A percentile compares a stretch with the other conserved stretches of the same genome.
Evolutionary conservation across 2,113 vertebrate genomes (phyloP).

Genomic region (Strix uralensis): DNA sequence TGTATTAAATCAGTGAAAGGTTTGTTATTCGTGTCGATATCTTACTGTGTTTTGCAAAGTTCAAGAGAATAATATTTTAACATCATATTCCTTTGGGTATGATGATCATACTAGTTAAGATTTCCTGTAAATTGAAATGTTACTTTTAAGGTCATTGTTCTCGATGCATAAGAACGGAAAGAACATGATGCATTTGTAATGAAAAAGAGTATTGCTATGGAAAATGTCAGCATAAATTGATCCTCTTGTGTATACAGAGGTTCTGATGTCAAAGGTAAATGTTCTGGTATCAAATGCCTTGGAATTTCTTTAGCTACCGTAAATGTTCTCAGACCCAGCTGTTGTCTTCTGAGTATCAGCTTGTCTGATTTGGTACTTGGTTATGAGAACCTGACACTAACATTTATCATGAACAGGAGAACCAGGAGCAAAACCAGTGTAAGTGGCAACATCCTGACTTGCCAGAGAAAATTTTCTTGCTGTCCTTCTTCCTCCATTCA

Average conservation of each 20-base stretch:
- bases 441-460: background rate
- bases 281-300: conserved; percentile 15
- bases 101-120: background rate
- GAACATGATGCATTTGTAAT: conserved; percentile 23
- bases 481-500: background rate
- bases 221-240: conserved; percentile 51
- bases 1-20: background rate
- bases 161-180: conserved; percentile 18
- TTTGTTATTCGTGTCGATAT: conserved; percentile 20
- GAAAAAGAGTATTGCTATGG: conserved; percentile 22
- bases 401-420: background rate
- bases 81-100: background rate
- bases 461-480: background rate
- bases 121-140: conserved; percentile 47
- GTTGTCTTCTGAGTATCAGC: background rate
- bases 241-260: conserved; percentile 21
- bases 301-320: conserved; percentile 22
- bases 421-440: background rate
- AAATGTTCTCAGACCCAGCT: background rate
- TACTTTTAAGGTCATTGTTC: conserved; percentile 52
- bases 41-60: conserved; percentile 1
- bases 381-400: background rate
- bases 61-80: conserved; percentile 20
- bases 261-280: conserved; percentile 52
- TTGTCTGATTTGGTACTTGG: background rate